These are phyloP conservation scores for Cairina moschata DNA, from an alignment of 2,113 vertebrate species.

Conservation along the genomic window DNA sequence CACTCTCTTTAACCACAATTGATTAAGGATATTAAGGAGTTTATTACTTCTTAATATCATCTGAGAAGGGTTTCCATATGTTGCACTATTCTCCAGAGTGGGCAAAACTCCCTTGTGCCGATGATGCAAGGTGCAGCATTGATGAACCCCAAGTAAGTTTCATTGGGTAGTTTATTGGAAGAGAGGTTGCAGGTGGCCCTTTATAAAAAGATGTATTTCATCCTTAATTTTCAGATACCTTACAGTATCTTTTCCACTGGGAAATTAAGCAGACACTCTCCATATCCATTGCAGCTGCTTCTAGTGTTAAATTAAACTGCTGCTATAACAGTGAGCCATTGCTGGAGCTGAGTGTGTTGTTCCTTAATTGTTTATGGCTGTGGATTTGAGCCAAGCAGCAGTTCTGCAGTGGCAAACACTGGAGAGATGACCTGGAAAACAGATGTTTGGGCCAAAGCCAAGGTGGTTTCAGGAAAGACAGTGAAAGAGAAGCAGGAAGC, in stretches of 20 bases:
- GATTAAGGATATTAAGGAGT: slow-evolving; percentile 6
- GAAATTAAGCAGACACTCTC: slow-evolving; percentile 49
- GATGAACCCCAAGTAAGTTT: not conserved
- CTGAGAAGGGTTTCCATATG: not conserved
- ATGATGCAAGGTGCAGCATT: not conserved
- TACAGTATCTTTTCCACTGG: not conserved
- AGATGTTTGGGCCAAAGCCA: slow-evolving; percentile 62
- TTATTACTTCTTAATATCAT: slow-evolving; percentile 18
- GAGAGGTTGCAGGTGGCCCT: slow-evolving; percentile 3
- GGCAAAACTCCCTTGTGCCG: not conserved
- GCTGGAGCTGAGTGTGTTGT: not conserved
- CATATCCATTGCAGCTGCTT: slow-evolving; percentile 50
- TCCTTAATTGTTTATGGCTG: slow-evolving; percentile 34
- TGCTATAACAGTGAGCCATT: not conserved
- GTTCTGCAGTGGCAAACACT: not conserved
- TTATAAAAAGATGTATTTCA: not conserved
- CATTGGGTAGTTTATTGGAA: not conserved
- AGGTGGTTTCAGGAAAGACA: slow-evolving; percentile 12
- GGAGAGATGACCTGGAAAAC: slow-evolving; percentile 32
- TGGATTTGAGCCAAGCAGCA: slow-evolving; percentile 32
- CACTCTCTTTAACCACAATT: not conserved
- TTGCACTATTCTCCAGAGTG: not conserved
- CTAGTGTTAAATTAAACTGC: slow-evolving; percentile 42
- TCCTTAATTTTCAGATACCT: not conserved
- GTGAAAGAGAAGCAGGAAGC: slow-evolving; percentile 27